Conservation (phyloP, 2,797 vertebrate species). For the Danionella dracula region DNA sequence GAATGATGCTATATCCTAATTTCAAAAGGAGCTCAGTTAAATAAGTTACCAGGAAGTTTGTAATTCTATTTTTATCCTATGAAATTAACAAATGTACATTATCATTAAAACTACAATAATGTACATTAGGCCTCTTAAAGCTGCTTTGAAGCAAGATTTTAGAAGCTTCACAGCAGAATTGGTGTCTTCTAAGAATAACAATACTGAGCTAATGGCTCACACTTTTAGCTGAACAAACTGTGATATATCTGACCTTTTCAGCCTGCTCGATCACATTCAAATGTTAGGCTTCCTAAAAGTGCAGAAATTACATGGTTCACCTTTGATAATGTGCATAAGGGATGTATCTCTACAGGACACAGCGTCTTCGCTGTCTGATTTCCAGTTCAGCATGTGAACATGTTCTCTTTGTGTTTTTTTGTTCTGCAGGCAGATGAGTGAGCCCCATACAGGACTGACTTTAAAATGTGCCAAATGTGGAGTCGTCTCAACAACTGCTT, state of each 20-base stretch:
- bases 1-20: no score
- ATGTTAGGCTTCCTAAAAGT: neutral
- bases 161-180: neutral
- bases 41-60: no score
- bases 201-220: neutral
- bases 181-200: neutral
- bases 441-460: constrained; percentile 99
- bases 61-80: no score
- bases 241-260: neutral
- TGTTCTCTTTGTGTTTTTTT: constrained; percentile 43
- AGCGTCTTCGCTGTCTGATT: neutral
- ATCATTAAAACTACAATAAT: no score
- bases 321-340: constrained; percentile 47
- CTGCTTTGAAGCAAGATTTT: neutral
- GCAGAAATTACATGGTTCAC: constrained; percentile 21
- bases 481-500: constrained; percentile 99
- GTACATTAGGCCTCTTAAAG: no score
- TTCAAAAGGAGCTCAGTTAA: no score
- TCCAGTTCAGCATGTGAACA: neutral
- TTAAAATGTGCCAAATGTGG: constrained; percentile 99
- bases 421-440: constrained; percentile 99
- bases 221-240: neutral
- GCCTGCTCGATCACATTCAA: neutral
- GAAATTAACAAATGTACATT: no score
- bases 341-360: constrained; percentile 18